Percentiles rank a stretch among this genome's conserved stretches.
Conservation (phyloP, 2,797 vertebrate species). For the Phylloscopus collybita region DNA sequence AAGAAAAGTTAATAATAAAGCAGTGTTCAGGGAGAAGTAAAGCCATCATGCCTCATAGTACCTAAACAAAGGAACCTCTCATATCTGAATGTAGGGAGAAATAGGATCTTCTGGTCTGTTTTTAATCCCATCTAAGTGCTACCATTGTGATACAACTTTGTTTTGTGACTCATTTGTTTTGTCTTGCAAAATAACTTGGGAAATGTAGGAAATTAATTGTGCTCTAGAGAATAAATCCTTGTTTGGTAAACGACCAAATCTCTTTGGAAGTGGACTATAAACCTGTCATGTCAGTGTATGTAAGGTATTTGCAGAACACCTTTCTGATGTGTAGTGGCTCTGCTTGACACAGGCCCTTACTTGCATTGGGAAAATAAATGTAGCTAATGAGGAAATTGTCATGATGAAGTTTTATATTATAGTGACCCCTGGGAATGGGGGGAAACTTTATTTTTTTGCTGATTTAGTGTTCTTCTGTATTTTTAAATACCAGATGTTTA, state of each 20-base stretch:
- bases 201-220: background rate
- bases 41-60: background rate
- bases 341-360: background rate
- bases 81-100: background rate
- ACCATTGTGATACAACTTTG: background rate
- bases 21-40: background rate
- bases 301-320: background rate
- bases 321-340: accelerated
- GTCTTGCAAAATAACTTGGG: background rate
- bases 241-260: background rate
- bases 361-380: background rate
- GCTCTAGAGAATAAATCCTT: background rate
- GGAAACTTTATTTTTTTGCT: background rate
- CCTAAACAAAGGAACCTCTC: background rate
- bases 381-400: background rate
- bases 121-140: background rate
- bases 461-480: background rate
- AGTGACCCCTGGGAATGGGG: background rate
- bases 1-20: background rate
- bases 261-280: background rate
- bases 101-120: background rate
- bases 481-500: background rate
- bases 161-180: background rate
- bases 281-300: background rate
- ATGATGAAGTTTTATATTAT: background rate